A percentile compares a stretch with the other conserved stretches of the same genome.
phyloP scores from a whole-genome alignment of 2,888 invertebrate genomes.

The Hemithea aestivaria region DNA sequence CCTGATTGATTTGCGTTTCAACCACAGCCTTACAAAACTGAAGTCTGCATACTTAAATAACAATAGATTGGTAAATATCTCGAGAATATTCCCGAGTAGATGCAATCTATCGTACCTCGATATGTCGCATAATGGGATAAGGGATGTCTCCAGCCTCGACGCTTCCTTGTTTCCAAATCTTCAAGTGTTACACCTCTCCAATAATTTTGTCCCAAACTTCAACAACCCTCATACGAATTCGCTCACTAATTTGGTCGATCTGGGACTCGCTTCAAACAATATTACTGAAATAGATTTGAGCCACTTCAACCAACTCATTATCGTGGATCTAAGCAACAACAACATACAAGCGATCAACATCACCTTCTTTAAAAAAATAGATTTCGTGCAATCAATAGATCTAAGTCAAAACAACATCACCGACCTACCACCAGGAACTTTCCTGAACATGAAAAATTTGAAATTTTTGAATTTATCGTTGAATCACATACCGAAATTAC shows the following conservation, averaged over 20 bases:
- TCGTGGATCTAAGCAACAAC: constrained; percentile 53
- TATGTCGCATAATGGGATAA: constrained; percentile 48
- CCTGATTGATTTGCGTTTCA: constrained; percentile 38
- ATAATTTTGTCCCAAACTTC: constrained; percentile 51
- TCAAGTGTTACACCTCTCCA: constrained; percentile 42
- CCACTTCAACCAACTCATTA: constrained; percentile 46
- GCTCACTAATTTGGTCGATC: constrained; percentile 41
- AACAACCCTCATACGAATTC: constrained; percentile 49
- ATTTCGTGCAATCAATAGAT: constrained; percentile 51
- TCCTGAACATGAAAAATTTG: constrained; percentile 51
- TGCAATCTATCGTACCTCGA: constrained; percentile 46
- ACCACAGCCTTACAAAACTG: constrained; percentile 37
- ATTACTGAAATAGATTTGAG: constrained; percentile 48
- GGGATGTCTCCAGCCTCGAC: constrained; percentile 30
- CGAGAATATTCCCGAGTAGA: constrained; percentile 34
- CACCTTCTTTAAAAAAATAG: constrained; percentile 44
- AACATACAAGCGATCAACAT: constrained; percentile 40
- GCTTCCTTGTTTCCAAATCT: constrained; percentile 40
- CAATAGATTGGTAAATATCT: constrained; percentile 43
- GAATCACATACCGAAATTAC: constrained; percentile 46
- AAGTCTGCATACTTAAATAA: constrained; percentile 53
- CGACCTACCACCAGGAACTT: constrained; percentile 55
- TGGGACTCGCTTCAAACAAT: constrained; percentile 49
- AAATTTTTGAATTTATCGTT: constrained; percentile 57
- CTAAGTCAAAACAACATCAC: constrained; percentile 52